Evolutionary conservation across 1,140 invertebrate species (phyloP), one percentile per base, ranked within the genome.

Genomic region (Drosophila takahashii): DNA sequence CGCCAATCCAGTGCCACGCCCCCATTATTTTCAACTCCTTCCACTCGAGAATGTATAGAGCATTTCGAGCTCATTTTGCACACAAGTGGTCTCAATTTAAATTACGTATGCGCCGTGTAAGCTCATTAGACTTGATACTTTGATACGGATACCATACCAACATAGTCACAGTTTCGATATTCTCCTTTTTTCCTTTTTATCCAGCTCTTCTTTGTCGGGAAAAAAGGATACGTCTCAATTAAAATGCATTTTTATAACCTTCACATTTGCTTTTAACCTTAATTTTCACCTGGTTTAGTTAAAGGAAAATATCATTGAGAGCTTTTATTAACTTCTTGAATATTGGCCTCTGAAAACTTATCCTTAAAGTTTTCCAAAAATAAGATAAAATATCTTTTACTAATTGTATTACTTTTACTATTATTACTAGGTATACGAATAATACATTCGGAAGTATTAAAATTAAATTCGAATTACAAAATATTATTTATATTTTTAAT

Each of bases 61-160:
- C 62, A 67, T 59, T 79, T 77, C 54, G 81, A 78, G 81, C 69
- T 85, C 69, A 85, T 85, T 81, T 85, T 45, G 57, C 48, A 50
- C 59, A 45, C 56, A 69, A 85, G 64, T 78, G 64, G 81, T 62
- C 65, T 81, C 81, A 81, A 74, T 85, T 81, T 78, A 71, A 81
- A 86, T 85, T 81, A 86, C 74, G 74, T 70, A 73, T 60, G 77
- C 48, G 77, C 48, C 85, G 47, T 48, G 47, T 32, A 48, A 39
- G 36, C 22, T 41, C 67, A 70, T 81, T 75, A 66, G 57, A 50
- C 47, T 16, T 50, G 47, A 70, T 56, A 74, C 69, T 22, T 22
- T 48, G 34, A 47, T 56, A 45, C 3, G 10, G 18, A 11, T 22
- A 8, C 5, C 4, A 11, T 22, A n/a, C 13, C 22, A 10, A 34